A percentile compares a stretch with the other conserved stretches of the same genome.
These are phyloP conservation scores for Trypoxylus dichotomus DNA, from an alignment of 1,140 invertebrate species.

Conservation along the genomic window DNA sequence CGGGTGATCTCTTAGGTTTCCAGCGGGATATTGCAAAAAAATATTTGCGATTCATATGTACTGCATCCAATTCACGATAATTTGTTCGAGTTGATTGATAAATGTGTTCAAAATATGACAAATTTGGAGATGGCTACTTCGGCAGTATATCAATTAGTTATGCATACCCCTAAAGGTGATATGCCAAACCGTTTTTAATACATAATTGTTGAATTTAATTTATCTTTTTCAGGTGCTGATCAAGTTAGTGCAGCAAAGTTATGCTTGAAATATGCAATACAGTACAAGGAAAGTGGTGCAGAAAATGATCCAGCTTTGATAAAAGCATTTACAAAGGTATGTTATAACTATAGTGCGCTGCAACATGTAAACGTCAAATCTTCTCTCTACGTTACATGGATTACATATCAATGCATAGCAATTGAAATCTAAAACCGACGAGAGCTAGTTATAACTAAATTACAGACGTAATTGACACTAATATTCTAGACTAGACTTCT, in stretches of 20 bases:
- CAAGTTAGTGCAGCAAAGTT: slow-evolving; percentile 43
- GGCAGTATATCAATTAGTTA: slow-evolving; percentile 44
- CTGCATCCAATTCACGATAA: slow-evolving; percentile 41
- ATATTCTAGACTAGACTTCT: too few relatives aligned
- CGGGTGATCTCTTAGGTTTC: slow-evolving; percentile 23
- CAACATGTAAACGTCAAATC: too few relatives aligned
- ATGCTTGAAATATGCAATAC: slow-evolving; percentile 45
- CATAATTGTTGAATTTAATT: background rate
- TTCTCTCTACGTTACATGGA: too few relatives aligned
- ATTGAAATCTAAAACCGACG: too few relatives aligned
- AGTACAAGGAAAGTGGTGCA: slow-evolving; percentile 35
- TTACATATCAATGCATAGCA: too few relatives aligned
- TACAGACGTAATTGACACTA: too few relatives aligned
- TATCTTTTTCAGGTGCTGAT: slow-evolving; percentile 40
- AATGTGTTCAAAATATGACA: slow-evolving; percentile 42
- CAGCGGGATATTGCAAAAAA: slow-evolving; percentile 33
- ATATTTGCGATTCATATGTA: slow-evolving; percentile 36
- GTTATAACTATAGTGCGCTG: too few relatives aligned
- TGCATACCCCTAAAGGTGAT: slow-evolving; percentile 36
- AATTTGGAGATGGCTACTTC: slow-evolving; percentile 46
- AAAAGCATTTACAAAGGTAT: slow-evolving; percentile 39
- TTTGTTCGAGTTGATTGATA: slow-evolving; percentile 43
- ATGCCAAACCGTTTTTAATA: slow-evolving; percentile 1
- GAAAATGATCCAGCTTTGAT: slow-evolving; percentile 26
- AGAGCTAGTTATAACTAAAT: too few relatives aligned